Evolutionary conservation across 1,140 invertebrate genomes (phyloP).

Genomic region (Kradibia gibbosae): DNA sequence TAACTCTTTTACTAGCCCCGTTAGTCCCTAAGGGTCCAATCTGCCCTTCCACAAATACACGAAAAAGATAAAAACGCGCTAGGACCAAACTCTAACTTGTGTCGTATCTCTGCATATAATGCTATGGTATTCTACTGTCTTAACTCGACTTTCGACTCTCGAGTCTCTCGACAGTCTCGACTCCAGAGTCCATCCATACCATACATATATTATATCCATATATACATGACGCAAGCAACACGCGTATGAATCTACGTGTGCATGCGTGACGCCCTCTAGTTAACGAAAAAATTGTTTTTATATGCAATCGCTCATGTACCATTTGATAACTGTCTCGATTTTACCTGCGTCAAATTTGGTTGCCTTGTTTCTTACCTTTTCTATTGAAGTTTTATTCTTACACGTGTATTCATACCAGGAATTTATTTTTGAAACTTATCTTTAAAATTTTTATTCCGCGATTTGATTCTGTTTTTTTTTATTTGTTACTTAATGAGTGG

Average conservation of each 20-base stretch:
- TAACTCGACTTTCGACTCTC: too few relatives aligned
- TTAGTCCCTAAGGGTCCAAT: neutral
- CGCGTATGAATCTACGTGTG: conserved; percentile 16
- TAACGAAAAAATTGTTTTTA: neutral
- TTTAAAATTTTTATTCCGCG: neutral
- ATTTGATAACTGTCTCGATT: neutral
- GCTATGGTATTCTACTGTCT: neutral
- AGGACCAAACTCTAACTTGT: neutral
- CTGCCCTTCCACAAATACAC: neutral
- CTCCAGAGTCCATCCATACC: too few relatives aligned
- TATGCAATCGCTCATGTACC: too few relatives aligned
- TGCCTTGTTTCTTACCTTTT: neutral
- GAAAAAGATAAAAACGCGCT: neutral
- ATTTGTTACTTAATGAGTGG: neutral
- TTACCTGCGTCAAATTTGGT: neutral
- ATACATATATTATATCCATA: too few relatives aligned
- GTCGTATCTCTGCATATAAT: neutral
- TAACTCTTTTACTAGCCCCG: neutral
- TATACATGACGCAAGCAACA: neutral
- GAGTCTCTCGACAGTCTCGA: too few relatives aligned
- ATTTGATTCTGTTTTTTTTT: neutral
- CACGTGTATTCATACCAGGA: neutral
- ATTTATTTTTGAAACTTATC: neutral
- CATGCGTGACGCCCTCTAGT: neutral
- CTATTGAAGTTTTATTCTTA: neutral